Evolutionary conservation across 1,140 invertebrate species (phyloP).

Genomic region (Aphaenogaster ashmeadi): DNA sequence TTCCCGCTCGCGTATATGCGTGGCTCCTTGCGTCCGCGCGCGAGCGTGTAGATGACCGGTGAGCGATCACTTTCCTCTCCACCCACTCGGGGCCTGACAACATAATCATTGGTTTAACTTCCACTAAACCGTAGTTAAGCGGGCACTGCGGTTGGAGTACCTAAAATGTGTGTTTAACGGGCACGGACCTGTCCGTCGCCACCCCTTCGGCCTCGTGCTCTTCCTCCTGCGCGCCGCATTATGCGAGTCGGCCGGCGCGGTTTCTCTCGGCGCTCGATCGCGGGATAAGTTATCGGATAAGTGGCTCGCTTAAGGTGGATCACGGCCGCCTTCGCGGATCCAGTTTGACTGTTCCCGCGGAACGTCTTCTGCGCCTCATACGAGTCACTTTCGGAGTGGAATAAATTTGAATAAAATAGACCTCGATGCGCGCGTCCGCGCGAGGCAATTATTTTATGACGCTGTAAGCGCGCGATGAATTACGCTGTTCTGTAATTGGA

Average conservation of each 20-base stretch:
- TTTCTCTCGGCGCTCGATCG: conserved; percentile 31
- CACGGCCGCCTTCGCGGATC: conserved; percentile 27
- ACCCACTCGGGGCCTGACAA: conserved; percentile 84
- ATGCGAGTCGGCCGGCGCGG: conserved; percentile 62
- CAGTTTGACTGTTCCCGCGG: conserved; percentile 4
- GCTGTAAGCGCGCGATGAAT: conserved; percentile 12
- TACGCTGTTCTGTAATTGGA: conserved; percentile 26
- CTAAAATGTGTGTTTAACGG: conserved; percentile 86
- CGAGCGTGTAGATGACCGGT: conserved; percentile 74
- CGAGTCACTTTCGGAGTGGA: not conserved
- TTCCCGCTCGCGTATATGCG: conserved; percentile 27
- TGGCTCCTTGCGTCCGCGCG: conserved; percentile 46
- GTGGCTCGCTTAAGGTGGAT: conserved; percentile 51
- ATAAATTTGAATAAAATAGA: conserved; percentile 26
- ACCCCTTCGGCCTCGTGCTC: conserved; percentile 60
- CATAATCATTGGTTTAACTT: conserved; percentile 87
- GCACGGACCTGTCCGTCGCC: conserved; percentile 50
- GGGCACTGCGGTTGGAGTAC: conserved; percentile 84
- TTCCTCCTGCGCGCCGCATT: conserved; percentile 30
- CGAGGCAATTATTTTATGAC: not conserved
- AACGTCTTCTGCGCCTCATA: not conserved
- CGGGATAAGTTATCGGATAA: conserved; percentile 61
- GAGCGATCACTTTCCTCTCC: conserved; percentile 85
- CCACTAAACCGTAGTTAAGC: conserved; percentile 86
- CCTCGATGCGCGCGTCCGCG: not conserved